Evolutionary conservation across 2,888 invertebrate genomes (phyloP), one percentile per base, ranked within the genome.

Genomic region (Ariolimax columbianus): DNA sequence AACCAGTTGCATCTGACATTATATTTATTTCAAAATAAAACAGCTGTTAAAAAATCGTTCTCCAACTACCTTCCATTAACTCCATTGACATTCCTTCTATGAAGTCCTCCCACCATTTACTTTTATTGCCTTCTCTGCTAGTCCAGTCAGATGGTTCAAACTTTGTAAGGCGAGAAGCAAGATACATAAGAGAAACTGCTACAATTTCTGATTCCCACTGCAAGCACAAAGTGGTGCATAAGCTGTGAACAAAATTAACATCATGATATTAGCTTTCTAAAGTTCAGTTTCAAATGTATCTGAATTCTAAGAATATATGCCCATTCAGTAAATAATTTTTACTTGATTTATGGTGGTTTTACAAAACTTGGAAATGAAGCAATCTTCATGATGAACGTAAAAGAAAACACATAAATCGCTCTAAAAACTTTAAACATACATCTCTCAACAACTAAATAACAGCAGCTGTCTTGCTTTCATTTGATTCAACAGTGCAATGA

Each of bases 201-300:
- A 95, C 94, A 72, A 99, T 98, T 95, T 99, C 99, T 0, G 99
- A 99, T 94, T 99, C 99, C 98, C 99, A 99, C 95, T 99, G 98
- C 77, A 99, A 95, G 89, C 97, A 97, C 77, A 99, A 95, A 0
- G 98, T 99, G 6, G 99, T 99, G 93, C 98, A 98, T 89, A 99
- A 95, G 95, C 98, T 97, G 92, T 80, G 92, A 43, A 19, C 66
- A 38, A 68, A 70, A 43, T 19, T 19, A 83, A 66, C 38, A 63
- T 30, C 1, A 30, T 23, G 78, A 26, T 19, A 26, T 70, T 38
- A n/a, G n/a, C n/a, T n/a, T n/a, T n/a, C n/a, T n/a, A n/a, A n/a
- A n/a, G n/a, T n/a, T n/a, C n/a, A n/a, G n/a, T n/a, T n/a, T n/a
- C n/a, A n/a, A n/a, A n/a, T n/a, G n/a, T n/a, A n/a, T n/a, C n/a